Percentiles rank a stretch among this genome's conserved stretches.
These are phyloP conservation scores for Rhinogobio ventralis DNA, from an alignment of 2,797 vertebrate genomes.

Conservation along the genomic window DNA sequence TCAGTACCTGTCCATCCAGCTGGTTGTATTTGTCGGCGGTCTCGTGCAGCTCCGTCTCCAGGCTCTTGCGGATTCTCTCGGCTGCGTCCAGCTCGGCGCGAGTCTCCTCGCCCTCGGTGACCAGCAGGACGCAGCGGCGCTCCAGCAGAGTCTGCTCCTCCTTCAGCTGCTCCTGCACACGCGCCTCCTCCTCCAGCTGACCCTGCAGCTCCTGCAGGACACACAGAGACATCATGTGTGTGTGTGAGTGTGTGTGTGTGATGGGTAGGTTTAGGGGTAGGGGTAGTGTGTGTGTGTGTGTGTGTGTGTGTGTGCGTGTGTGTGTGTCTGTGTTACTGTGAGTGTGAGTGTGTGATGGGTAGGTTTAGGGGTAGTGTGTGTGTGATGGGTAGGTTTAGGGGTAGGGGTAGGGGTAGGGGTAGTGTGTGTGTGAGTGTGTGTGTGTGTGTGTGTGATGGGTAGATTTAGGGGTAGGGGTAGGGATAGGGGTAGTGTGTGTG, in stretches of 20 bases:
- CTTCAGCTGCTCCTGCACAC: constrained; percentile 72
- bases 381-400: too few species aligned
- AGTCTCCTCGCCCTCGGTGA: constrained; percentile 74
- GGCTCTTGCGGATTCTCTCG: constrained; percentile 75
- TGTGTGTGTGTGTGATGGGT: too few species aligned
- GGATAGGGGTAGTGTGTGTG: too few species aligned
- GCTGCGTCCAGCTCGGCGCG: constrained; percentile 71
- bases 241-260: not conserved
- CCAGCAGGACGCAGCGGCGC: constrained; percentile 76
- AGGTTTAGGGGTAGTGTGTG: too few species aligned
- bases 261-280: too few species aligned
- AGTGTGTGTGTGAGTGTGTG: too few species aligned
- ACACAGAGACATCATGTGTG: not conserved
- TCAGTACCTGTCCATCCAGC: constrained; percentile 80
- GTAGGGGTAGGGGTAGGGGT: too few species aligned
- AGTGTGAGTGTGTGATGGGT: too few species aligned
- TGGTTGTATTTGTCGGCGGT: constrained; percentile 75
- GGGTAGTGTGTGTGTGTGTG: not conserved
- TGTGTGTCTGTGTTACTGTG: too few species aligned
- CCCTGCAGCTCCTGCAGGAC: constrained; percentile 79
- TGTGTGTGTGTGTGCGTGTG: too few species aligned
- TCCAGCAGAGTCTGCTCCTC: constrained; percentile 78
- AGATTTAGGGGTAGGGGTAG: too few species aligned
- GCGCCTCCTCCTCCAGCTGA: constrained; percentile 81
- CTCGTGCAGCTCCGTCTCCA: constrained; percentile 80